Base-by-base conservation (phyloP, 2,113 vertebrate species). In the Macquaria ambigua region DNA sequence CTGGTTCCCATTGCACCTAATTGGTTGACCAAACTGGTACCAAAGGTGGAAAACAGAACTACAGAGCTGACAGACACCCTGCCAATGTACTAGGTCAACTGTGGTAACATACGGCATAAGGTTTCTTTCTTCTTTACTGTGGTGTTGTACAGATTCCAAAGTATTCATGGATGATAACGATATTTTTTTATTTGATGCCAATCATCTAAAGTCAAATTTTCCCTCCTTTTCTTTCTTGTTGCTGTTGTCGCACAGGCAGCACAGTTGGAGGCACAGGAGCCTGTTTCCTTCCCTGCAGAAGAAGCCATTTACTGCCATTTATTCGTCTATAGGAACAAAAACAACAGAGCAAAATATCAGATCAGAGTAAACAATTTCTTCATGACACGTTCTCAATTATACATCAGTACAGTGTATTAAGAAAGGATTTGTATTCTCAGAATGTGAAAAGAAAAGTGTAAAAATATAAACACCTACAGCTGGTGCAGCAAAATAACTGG, bases 271-370 rank as follows among this genome's bases (percentile, higher is more conserved):
- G 74, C 74, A 16, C 31, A 28, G 18, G 16, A 72, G n/a, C 50
- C 11, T 37, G 69, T 67, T 81, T 62, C 59, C 34, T 37, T 85
- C 64, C 23, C 14, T n/a, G 74, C 48, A 70, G 34, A 79, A 63
- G 73, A 66, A 76, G 52, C 48, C 21, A 74, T 68, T 78, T 34
- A 56, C 62, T 31, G 72, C 14, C 41, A 74, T 77, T 74, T 50
- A 62, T 31, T 56, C 25, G 43, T 58, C 52, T 34, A 23, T 28
- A 23, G 53, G 61, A 77, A 56, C 31, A 56, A 48, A 64, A 46
- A 64, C 61, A 50, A 8, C 9, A 31, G 2, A 67, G 62, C 2
- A 50, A 70, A 66, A 55, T n/a, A 79, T 53, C 46, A 14, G 23
- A 39, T 74, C 20, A 10, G 23, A 68, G 28, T 43, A 64, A 71